Evolutionary conservation across 2,797 vertebrate species (phyloP).

Genomic region (Crypturellus tataupa): DNA sequence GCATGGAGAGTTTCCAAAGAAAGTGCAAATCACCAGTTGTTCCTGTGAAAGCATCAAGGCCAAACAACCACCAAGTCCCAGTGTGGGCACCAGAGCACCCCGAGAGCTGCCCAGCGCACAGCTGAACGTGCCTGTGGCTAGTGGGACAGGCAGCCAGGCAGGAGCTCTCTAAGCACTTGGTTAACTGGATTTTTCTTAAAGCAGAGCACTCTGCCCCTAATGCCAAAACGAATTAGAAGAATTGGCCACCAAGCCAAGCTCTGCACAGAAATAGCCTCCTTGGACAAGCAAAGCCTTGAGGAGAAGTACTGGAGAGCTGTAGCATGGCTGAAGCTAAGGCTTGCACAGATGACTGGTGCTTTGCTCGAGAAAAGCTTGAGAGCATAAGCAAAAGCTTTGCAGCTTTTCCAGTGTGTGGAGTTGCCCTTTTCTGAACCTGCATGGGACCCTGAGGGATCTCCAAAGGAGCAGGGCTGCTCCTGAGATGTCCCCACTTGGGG

Average conservation of each 20-base stretch:
- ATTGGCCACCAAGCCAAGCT: not conserved
- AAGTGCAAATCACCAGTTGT: not conserved
- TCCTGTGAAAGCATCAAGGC: not conserved
- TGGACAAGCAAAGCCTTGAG: not conserved
- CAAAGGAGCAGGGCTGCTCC: not conserved
- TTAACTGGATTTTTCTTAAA: not conserved
- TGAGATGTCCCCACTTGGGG: not conserved
- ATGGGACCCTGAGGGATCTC: not conserved
- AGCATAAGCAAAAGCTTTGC: not conserved
- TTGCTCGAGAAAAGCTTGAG: not conserved
- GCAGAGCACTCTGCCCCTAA: not conserved
- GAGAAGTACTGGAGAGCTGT: not conserved
- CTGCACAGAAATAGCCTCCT: not conserved
- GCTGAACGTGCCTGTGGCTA: not conserved
- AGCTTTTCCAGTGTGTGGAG: not conserved
- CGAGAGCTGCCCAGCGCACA: accelerated
- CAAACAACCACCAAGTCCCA: not conserved
- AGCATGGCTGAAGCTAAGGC: not conserved
- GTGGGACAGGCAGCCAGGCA: not conserved
- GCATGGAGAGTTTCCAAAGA: not conserved
- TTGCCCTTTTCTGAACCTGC: not conserved
- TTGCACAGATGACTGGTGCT: not conserved
- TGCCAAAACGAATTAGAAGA: not conserved
- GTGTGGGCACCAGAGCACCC: not conserved
- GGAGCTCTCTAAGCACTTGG: not conserved